These are phyloP conservation scores for Heliangelus exortis DNA, from an alignment of 2,797 vertebrate species.

Conservation along the genomic window DNA sequence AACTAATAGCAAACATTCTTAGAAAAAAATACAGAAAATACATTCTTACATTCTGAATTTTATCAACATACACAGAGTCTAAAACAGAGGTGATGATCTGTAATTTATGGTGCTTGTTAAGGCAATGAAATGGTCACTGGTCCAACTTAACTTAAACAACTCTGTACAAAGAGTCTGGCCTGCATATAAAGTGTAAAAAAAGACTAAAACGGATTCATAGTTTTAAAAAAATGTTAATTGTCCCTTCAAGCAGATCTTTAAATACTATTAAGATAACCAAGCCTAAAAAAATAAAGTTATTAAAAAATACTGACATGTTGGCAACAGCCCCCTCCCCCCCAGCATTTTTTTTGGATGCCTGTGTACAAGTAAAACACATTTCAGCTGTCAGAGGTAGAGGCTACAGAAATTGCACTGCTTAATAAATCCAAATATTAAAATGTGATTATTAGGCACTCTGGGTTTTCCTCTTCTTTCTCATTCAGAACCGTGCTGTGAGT, in stretches of 20 bases:
- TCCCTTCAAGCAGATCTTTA: neutral
- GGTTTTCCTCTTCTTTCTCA: neutral
- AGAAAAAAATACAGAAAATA: conserved; percentile 52
- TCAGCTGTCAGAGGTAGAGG: neutral
- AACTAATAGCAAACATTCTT: conserved; percentile 33
- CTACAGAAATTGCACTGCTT: neutral
- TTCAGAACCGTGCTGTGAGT: neutral
- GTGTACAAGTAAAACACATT: neutral
- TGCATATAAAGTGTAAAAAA: neutral
- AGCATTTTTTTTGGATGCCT: neutral
- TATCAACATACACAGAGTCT: neutral
- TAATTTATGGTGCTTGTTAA: neutral
- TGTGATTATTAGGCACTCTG: neutral
- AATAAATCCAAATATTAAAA: conserved; percentile 4
- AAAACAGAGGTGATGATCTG: neutral
- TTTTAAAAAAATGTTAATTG: conserved; percentile 9
- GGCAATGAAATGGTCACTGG: neutral
- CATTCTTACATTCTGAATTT: conserved; percentile 23
- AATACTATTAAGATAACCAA: neutral
- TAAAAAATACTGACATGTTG: neutral
- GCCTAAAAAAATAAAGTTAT: neutral
- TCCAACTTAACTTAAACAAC: neutral
- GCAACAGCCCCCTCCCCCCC: neutral
- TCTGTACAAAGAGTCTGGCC: neutral
- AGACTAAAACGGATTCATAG: neutral